phyloP scores from a whole-genome alignment of 2,797 vertebrate species.

The Atherinosoma microstoma region DNA sequence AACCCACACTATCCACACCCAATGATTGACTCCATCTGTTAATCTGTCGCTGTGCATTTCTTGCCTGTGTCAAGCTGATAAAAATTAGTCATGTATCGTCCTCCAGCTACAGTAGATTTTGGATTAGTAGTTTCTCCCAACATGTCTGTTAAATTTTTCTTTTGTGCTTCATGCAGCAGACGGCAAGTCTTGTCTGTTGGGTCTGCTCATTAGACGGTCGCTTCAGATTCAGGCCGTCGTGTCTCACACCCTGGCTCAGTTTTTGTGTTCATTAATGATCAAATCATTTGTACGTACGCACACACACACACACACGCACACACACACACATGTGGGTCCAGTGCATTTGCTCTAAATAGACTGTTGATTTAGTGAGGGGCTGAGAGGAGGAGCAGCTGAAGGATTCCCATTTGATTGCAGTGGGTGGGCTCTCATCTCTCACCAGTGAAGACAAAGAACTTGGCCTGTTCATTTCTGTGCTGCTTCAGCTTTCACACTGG shows the following conservation, averaged over 20 bases:
- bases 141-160: constrained; percentile 12
- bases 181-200: constrained; percentile 30
- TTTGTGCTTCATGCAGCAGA: constrained; percentile 17
- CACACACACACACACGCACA: constrained; percentile 14
- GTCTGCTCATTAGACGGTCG: constrained; percentile 57
- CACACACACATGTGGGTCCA: constrained; percentile 15
- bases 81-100: constrained; percentile 15
- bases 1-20: constrained; percentile 50
- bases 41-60: constrained; percentile 32
- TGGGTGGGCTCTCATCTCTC: constrained; percentile 79
- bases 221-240: constrained; percentile 54
- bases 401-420: constrained; percentile 72
- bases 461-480: constrained; percentile 57
- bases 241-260: constrained; percentile 51
- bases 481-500: constrained; percentile 50
- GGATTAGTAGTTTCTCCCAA: constrained; percentile 16
- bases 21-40: constrained; percentile 27
- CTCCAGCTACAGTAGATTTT: constrained; percentile 1
- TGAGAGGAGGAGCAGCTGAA: constrained; percentile 74
- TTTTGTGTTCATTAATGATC: constrained; percentile 64
- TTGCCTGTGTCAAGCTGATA: constrained; percentile 58
- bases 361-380: constrained; percentile 72
- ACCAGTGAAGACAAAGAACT: constrained; percentile 78
- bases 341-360: constrained; percentile 71
- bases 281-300: constrained; percentile 39